phyloP scores from a whole-genome alignment of 2,888 invertebrate genomes.

The Anoncus sp. region DNA sequence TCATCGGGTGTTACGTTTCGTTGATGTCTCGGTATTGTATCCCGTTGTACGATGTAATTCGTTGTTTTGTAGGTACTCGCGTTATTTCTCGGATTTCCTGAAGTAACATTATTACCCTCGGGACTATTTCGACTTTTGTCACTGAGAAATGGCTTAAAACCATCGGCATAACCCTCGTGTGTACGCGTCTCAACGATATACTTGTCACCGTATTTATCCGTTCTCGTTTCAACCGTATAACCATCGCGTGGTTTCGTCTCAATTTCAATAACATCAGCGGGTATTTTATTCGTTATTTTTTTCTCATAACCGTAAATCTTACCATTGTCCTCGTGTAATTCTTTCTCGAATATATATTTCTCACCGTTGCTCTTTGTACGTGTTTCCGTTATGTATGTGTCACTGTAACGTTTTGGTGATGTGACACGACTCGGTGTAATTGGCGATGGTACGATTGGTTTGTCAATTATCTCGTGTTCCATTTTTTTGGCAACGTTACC shows the following conservation, averaged over 20 bases:
- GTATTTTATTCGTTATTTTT: conserved; percentile 84
- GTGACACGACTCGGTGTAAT: conserved; percentile 78
- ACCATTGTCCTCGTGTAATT: conserved; percentile 81
- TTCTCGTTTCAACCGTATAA: conserved; percentile 78
- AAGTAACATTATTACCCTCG: conserved; percentile 65
- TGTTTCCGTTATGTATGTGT: conserved; percentile 80
- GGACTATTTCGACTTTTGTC: conserved; percentile 76
- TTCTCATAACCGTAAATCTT: conserved; percentile 81
- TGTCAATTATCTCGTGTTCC: conserved; percentile 80
- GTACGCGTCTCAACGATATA: conserved; percentile 79
- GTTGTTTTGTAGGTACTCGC: conserved; percentile 69
- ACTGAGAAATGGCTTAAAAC: conserved; percentile 76
- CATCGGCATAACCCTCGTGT: conserved; percentile 76
- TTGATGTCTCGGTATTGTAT: conserved; percentile 20
- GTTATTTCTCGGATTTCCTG: too few species aligned
- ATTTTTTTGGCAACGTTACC: conserved; percentile 74
- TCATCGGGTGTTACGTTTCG: conserved; percentile 24
- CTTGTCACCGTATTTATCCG: conserved; percentile 80
- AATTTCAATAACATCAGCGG: conserved; percentile 83
- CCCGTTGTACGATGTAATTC: conserved; percentile 66
- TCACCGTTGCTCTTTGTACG: conserved; percentile 80
- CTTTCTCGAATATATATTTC: conserved; percentile 81
- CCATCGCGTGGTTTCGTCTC: conserved; percentile 75
- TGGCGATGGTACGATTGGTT: conserved; percentile 81
- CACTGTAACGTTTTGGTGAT: conserved; percentile 80